These are phyloP conservation scores for Dicyrtomina minuta DNA, from an alignment of 2,888 invertebrate species.

Conservation along the genomic window DNA sequence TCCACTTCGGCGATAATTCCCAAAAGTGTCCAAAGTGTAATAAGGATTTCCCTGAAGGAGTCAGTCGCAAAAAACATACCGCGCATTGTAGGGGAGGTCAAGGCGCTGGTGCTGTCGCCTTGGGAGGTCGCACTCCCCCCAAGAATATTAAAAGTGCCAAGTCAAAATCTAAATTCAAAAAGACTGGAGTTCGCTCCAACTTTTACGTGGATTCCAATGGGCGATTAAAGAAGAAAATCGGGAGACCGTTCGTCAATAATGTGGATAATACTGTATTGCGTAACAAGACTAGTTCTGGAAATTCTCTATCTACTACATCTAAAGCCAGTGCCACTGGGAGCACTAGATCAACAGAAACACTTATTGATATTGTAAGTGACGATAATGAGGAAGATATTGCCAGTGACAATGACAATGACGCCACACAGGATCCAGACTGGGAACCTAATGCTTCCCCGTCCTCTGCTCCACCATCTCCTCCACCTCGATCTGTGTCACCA, in stretches of 20 bases:
- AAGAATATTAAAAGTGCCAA: too few species aligned
- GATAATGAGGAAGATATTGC: too few species aligned
- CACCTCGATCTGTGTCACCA: too few species aligned
- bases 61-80: not conserved
- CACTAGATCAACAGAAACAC: too few species aligned
- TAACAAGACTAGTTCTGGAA: not conserved
- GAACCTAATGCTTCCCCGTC: too few species aligned
- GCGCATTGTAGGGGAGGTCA: not conserved
- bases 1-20: slow-evolving; percentile 24
- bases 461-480: too few species aligned
- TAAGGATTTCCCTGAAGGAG: not conserved
- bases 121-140: too few species aligned
- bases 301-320: not conserved
- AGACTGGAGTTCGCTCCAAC: not conserved
- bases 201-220: not conserved
- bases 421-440: too few species aligned
- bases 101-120: not conserved
- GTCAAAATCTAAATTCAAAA: not conserved
- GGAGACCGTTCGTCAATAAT: slow-evolving; percentile 11
- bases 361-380: too few species aligned
- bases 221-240: not conserved
- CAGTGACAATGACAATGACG: too few species aligned
- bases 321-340: not conserved
- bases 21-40: slow-evolving; percentile 4
- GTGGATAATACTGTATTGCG: not conserved